Base-by-base conservation (phyloP, 1,140 invertebrate species). In the Calliopsis andreniformis region DNA sequence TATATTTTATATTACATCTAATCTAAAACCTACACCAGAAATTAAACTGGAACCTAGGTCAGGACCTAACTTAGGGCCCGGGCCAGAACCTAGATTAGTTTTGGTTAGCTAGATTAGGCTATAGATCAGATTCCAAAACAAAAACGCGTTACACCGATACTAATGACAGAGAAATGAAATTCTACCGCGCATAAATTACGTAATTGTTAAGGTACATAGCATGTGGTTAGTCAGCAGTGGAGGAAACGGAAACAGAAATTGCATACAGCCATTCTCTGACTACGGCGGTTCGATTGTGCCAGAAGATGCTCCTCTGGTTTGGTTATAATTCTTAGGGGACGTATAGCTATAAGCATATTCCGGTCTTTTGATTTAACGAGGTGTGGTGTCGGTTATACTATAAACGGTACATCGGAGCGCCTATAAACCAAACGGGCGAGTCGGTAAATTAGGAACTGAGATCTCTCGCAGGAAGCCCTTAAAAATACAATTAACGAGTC, bases 401-500 rank as follows among this genome's bases (percentile, higher is more conserved):
- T 88, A 86, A 88, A 87, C 85, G 85, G 82, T 76, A 88, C 79
- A 88, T 90, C 83, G 83, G 73, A 81, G 61, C 78, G 79, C 84
- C 88, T 89, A 89, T 90, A 89, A 90, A 90, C 87, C 85, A 89
- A 87, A 85, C 86, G 77, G 87, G 69, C 84, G 68, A 88, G 87
- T 86, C 86, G 79, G 89, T 90, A 90, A 90, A 90, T 90, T 89
- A 89, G 86, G 88, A 89, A 83, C 56, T 59, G 85, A 67, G 73
- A 72, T 77, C 82, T 73, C 84, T 76, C 82, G 80, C 68, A 86
- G 86, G 87, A 88, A 88, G 86, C 87, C 83, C 75, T 82, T 86
- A 90, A 90, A 90, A 89, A 89, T 87, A 88, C 88, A 89, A 89
- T 90, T 89, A 90, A 87, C 87, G 80, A 82, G 85, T 87, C 83